A percentile compares a stretch with the other conserved stretches of the same genome.
Evolutionary conservation across 2,113 vertebrate species (phyloP).

Genomic region (Promerops cafer): DNA sequence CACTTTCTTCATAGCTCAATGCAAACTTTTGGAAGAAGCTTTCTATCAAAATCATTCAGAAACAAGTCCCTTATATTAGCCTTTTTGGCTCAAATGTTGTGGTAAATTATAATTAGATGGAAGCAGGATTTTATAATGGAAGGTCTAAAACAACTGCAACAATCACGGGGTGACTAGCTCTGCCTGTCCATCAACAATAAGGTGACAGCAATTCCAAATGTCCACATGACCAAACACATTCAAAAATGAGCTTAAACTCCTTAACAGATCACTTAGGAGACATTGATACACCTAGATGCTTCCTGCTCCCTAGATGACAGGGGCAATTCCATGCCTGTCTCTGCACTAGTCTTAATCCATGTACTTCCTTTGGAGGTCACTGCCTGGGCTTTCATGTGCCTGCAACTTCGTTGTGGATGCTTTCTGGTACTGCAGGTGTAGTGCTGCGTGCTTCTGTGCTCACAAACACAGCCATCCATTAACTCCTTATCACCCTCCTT

Average conservation of each 20-base stretch:
- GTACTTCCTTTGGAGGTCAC: neutral
- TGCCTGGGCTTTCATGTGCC: neutral
- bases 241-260: neutral
- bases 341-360: neutral
- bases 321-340: neutral
- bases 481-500: neutral
- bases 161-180: neutral
- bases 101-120: neutral
- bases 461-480: neutral
- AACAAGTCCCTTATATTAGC: neutral
- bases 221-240: neutral
- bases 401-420: neutral
- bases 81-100: neutral
- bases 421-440: neutral
- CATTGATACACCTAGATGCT: neutral
- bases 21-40: neutral
- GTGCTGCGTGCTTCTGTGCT: neutral
- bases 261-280: neutral
- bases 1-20: neutral
- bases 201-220: neutral
- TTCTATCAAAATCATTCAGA: neutral
- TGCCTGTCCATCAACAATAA: neutral
- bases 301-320: neutral
- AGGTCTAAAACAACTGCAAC: neutral
- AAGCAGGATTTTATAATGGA: neutral